Evolutionary conservation across 1,140 invertebrate species (phyloP).

Genomic region (Brachionus calyciflorus): DNA sequence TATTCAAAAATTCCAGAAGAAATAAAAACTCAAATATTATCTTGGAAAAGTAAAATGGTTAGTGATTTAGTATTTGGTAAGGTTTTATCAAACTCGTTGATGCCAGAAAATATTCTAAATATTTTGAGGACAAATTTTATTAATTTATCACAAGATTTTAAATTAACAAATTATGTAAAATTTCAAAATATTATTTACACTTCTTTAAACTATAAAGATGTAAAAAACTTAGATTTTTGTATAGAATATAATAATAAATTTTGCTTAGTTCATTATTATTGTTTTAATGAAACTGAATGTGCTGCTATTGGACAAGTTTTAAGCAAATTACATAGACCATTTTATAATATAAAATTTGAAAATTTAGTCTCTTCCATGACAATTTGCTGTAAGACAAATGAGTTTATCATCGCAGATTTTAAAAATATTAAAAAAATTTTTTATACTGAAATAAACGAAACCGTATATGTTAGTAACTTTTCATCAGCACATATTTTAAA

Average conservation of each 20-base stretch:
- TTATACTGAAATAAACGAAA: too few relatives aligned
- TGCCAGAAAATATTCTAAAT: neutral
- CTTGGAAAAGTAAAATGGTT: too few relatives aligned
- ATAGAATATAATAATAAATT: neutral
- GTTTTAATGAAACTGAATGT: neutral
- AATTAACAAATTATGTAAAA: neutral
- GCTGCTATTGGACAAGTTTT: neutral
- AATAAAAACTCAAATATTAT: too few relatives aligned
- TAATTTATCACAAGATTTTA: neutral
- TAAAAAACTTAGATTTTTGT: neutral
- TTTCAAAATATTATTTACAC: neutral
- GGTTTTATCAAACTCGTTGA: neutral
- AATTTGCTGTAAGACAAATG: neutral
- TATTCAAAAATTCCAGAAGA: too few relatives aligned
- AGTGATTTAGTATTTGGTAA: neutral
- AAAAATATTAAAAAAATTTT: too few relatives aligned
- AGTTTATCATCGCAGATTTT: too few relatives aligned
- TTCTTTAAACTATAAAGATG: neutral
- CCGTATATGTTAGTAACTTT: too few relatives aligned
- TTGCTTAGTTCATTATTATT: neutral
- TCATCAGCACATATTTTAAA: too few relatives aligned
- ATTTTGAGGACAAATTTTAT: neutral
- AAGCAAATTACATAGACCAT: neutral
- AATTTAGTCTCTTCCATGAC: neutral
- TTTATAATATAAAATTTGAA: conserved; percentile 8